Evolutionary conservation across 2,888 invertebrate genomes (phyloP).

Genomic region (Eurytoma californica): DNA sequence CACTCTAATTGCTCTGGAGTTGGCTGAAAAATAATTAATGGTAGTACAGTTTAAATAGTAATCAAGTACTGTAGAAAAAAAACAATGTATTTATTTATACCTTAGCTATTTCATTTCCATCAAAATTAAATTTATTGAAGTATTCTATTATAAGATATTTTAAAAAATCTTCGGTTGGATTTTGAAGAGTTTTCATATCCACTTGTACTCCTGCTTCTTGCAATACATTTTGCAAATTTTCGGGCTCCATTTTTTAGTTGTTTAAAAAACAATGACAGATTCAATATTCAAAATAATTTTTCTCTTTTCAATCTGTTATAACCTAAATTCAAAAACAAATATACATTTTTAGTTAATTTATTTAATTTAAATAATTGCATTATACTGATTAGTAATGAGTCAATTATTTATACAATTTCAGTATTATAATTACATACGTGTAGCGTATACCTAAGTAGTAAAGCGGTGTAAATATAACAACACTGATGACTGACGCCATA

Average conservation of each 20-base stretch:
- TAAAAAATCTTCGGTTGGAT: constrained; percentile 61
- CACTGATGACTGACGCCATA: no score
- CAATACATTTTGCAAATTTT: constrained; percentile 59
- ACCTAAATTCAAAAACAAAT: neutral
- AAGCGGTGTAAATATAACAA: no score
- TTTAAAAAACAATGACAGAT: neutral
- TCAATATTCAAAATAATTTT: neutral
- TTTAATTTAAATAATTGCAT: no score
- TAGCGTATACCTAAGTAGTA: no score
- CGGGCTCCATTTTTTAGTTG: constrained; percentile 56
- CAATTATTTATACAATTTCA: no score
- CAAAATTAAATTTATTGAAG: constrained; percentile 58
- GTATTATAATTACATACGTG: no score
- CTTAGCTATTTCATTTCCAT: constrained; percentile 57
- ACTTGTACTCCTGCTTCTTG: constrained; percentile 56
- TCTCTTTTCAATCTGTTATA: neutral
- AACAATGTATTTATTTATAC: constrained; percentile 47
- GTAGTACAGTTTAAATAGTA: neutral
- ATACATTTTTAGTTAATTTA: no score
- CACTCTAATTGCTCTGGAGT: constrained; percentile 57
- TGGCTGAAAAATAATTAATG: constrained; percentile 53
- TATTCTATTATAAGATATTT: constrained; percentile 58
- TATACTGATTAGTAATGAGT: no score
- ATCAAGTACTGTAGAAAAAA: constrained; percentile 1
- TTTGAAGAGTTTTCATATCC: constrained; percentile 56